These are phyloP conservation scores for Glossophaga mutica DNA, from an alignment of 2,797 vertebrate species.

Conservation along the genomic window DNA sequence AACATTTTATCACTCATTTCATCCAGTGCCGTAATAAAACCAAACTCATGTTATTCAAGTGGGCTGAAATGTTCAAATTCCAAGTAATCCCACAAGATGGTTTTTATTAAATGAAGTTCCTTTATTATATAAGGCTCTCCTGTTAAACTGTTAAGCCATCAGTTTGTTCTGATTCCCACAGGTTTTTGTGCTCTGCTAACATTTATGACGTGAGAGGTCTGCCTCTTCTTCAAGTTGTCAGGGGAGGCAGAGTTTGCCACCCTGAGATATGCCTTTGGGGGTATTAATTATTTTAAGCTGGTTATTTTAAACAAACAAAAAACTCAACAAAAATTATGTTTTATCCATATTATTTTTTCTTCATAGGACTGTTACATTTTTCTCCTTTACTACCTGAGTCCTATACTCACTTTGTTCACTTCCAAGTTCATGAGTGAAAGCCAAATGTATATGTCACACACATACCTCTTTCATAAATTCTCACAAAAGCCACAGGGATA, in stretches of 20 bases:
- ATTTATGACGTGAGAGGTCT: neutral
- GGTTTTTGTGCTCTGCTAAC: neutral
- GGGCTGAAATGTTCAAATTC: neutral
- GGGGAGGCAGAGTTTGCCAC: neutral
- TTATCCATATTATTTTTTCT: neutral
- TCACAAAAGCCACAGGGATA: neutral
- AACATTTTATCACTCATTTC: neutral
- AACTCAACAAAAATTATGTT: neutral
- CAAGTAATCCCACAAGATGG: neutral
- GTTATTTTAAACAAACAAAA: neutral
- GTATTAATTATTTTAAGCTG: neutral
- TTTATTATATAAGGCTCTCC: neutral
- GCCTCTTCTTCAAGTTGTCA: neutral
- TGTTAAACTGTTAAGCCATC: neutral
- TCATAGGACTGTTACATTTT: neutral
- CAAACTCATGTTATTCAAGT: neutral
- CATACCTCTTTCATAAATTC: neutral
- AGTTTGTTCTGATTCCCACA: neutral
- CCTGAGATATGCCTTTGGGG: neutral
- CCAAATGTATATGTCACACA: neutral
- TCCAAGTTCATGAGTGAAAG: neutral
- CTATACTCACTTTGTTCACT: neutral
- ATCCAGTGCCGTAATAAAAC: neutral
- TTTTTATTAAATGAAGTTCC: neutral
- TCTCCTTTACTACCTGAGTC: neutral